phyloP scores from a whole-genome alignment of 2,797 vertebrate species.

The Hyperoplus immaculatus region DNA sequence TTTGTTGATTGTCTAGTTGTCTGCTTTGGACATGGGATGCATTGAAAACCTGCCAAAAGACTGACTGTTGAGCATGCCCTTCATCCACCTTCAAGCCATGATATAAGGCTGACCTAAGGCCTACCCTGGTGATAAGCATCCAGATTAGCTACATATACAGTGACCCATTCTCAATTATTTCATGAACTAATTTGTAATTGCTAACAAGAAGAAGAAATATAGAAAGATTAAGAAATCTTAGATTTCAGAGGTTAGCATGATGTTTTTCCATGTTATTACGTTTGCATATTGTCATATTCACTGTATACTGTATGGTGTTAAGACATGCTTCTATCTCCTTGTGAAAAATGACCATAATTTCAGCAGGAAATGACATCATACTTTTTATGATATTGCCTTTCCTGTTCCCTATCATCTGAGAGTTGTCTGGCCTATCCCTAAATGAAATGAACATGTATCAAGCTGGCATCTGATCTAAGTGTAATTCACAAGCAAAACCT shows the following conservation, averaged over 20 bases:
- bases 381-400: constrained; percentile 32
- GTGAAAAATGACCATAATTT: constrained; percentile 29
- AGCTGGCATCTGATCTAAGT: constrained; percentile 6
- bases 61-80: neutral
- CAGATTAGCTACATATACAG: neutral
- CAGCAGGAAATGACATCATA: constrained; percentile 62
- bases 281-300: neutral
- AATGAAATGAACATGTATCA: constrained; percentile 13
- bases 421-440: neutral
- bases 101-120: neutral
- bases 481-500: constrained; percentile 18
- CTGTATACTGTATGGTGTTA: neutral
- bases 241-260: neutral
- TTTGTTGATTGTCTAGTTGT: neutral
- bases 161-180: neutral
- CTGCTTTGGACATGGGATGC: neutral
- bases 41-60: constrained; percentile 1
- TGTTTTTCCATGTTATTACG: neutral
- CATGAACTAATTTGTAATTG: neutral
- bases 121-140: neutral
- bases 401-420: constrained; percentile 7
- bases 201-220: too few relatives aligned
- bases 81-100: neutral
- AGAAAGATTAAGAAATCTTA: neutral
- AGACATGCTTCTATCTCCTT: constrained; percentile 36